Evolutionary conservation across 2,888 invertebrate species (phyloP), one percentile per base, ranked within the genome.

Genomic region (Eilema sororculum): DNA sequence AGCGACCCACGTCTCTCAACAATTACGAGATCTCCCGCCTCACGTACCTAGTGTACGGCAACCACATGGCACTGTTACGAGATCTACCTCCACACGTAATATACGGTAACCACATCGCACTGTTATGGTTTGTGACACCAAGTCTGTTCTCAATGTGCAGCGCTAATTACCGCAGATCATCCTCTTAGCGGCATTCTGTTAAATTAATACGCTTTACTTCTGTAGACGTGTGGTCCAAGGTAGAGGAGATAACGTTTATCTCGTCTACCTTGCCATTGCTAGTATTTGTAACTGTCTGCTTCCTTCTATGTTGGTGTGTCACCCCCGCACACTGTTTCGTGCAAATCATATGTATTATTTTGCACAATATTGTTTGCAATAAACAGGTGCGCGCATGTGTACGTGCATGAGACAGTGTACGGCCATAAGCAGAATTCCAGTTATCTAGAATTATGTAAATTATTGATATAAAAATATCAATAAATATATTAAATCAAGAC

Each of bases 111-210:
- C 58, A 66, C 66, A 73, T 79, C 79, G 84, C 79, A 77, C 68
- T 69, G 77, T 69, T 80, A 80, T 79, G 81, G 83, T 83, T 80
- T 74, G 77, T 78, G 83, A 84, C 81, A 84, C 79, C 69, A 69
- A 76, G 83, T 81, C 87, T 87, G 89, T 83, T 86, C 81, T 77
- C 85, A 86, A 89, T 90, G 89, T 89, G 87, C 87, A 85, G 78
- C 80, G 80, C 84, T 90, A 90, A 90, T 90, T 90, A 89, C 89
- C 86, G 76, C 88, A 88, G 89, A 90, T 90, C 87, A 89, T 90
- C 90, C 87, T 88, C 87, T 89, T 87, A 89, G 85, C 83, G 84
- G 86, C 86, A 86, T 86, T 83, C 85, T 82, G 79, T 84, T 84
- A 87, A 87, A 89, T 89, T 89, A 90, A 89, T 90, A 87, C 83